Percentiles rank a stretch among this genome's conserved stretches.
These are phyloP conservation scores for Poicephalus meyeri DNA, from an alignment of 2,113 vertebrate genomes.

Conservation along the genomic window DNA sequence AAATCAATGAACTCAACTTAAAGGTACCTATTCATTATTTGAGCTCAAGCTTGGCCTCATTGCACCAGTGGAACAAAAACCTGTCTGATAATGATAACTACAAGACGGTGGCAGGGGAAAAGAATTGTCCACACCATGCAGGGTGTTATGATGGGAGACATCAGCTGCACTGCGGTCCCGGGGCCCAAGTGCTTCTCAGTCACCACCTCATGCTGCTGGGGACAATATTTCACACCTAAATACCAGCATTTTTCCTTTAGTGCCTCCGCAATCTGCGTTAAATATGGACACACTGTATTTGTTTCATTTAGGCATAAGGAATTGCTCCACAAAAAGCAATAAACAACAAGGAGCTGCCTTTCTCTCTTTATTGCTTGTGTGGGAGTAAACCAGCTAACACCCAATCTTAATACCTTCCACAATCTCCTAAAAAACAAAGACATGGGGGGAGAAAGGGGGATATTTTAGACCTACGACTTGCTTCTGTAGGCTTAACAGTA, in stretches of 20 bases:
- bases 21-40: background rate
- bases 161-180: accelerated
- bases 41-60: background rate
- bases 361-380: background rate
- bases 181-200: background rate
- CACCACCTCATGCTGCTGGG: background rate
- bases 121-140: background rate
- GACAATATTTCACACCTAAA: background rate
- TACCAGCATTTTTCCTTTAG: background rate
- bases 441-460: too few relatives aligned
- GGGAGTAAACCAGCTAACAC: background rate
- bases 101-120: background rate
- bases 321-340: background rate
- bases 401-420: background rate
- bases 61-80: background rate
- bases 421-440: background rate
- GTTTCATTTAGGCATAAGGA: background rate
- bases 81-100: background rate
- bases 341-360: background rate
- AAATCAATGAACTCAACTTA: constrained; percentile 33
- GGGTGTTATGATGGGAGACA: background rate
- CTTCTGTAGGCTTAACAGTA: background rate
- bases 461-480: background rate
- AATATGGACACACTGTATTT: accelerated
- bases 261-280: background rate